Evolutionary conservation across 2,797 vertebrate genomes (phyloP).

Genomic region (Sparus aurata): DNA sequence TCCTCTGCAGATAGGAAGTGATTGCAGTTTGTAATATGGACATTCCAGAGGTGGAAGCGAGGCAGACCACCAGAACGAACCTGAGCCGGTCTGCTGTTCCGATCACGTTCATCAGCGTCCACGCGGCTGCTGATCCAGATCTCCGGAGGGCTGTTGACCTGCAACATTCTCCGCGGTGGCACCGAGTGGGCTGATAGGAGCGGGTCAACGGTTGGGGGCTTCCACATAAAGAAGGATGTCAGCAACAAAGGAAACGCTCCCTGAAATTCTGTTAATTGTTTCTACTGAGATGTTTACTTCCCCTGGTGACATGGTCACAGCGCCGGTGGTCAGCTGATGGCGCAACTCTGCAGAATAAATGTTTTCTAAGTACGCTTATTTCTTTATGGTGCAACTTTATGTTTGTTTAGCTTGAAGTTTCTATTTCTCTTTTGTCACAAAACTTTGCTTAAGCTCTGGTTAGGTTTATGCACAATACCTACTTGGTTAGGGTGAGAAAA

Average conservation of each 20-base stretch:
- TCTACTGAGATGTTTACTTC: no score
- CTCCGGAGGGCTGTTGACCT: slow-evolving; percentile 24
- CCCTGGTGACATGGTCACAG: no score
- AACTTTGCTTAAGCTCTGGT: no score
- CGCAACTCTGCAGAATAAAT: no score
- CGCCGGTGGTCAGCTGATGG: no score
- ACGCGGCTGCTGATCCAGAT: slow-evolving; percentile 15
- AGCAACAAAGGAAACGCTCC: neutral
- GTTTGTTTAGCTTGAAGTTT: no score
- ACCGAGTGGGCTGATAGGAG: slow-evolving; percentile 10
- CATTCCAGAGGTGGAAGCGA: slow-evolving; percentile 78
- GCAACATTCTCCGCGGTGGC: slow-evolving; percentile 18
- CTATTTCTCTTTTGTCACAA: no score
- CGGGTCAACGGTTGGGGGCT: slow-evolving; percentile 6
- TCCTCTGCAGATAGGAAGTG: slow-evolving; percentile 70
- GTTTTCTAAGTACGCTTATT: no score
- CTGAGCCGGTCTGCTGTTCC: slow-evolving; percentile 69
- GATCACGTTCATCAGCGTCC: slow-evolving; percentile 64
- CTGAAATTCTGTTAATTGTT: neutral
- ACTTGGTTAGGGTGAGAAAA: no score
- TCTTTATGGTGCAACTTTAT: no score
- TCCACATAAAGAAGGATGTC: neutral
- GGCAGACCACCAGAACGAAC: slow-evolving; percentile 72
- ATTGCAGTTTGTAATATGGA: slow-evolving; percentile 74
- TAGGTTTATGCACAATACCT: no score